These are phyloP conservation scores for Hedya salicella DNA, from an alignment of 2,888 invertebrate genomes.

Conservation along the genomic window DNA sequence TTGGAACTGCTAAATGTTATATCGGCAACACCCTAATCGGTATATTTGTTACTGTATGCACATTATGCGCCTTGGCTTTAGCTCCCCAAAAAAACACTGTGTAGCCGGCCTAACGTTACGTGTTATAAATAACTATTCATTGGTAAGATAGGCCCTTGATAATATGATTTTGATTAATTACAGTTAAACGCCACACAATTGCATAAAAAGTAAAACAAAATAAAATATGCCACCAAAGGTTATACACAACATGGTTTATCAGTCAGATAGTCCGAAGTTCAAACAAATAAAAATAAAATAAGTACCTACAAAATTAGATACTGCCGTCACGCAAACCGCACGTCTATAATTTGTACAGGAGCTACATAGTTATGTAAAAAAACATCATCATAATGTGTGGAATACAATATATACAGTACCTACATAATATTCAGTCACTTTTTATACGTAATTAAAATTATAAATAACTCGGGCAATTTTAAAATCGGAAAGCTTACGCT, in stretches of 20 bases:
- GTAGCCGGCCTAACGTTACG: too few species aligned
- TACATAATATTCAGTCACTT: not conserved
- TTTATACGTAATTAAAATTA: not conserved
- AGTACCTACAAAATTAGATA: not conserved
- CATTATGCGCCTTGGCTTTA: too few species aligned
- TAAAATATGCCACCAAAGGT: constrained; percentile 10
- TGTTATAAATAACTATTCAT: too few species aligned
- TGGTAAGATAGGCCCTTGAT: too few species aligned
- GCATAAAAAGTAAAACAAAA: constrained; percentile 11
- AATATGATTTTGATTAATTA: too few species aligned
- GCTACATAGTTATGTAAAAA: not conserved
- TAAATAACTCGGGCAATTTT: not conserved
- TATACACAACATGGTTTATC: constrained; percentile 15
- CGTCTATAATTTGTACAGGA: not conserved
- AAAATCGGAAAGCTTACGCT: not conserved
- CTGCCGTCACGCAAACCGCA: not conserved
- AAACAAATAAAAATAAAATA: constrained; percentile 11
- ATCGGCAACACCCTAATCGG: too few species aligned
- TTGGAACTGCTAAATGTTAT: too few species aligned
- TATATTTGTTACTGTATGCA: too few species aligned
- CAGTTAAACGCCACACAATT: not conserved
- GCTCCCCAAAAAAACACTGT: too few species aligned
- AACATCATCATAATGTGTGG: too few species aligned
- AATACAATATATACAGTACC: too few species aligned
- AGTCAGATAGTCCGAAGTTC: constrained; percentile 21